Evolutionary conservation across 1,140 invertebrate species (phyloP).

Genomic region (Drosophila burlai): DNA sequence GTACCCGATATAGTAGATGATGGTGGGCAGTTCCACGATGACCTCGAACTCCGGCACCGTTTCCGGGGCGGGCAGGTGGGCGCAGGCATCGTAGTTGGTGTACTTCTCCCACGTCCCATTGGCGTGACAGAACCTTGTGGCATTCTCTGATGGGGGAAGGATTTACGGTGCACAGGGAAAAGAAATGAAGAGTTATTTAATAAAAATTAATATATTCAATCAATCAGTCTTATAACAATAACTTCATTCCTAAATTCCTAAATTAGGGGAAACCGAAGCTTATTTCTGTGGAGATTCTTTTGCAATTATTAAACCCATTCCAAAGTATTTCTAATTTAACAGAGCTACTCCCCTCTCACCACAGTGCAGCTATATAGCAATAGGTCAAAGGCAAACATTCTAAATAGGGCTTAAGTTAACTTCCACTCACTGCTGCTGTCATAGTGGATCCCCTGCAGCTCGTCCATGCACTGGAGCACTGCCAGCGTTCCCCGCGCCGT

Average conservation of each 20-base stretch:
- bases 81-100: slow-evolving; percentile 85
- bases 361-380: not conserved
- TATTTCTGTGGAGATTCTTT: not conserved
- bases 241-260: too few relatives aligned
- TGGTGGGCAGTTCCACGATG: slow-evolving; percentile 85
- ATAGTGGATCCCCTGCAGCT: slow-evolving; percentile 91
- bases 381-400: slow-evolving; percentile 22
- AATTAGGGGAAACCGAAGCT: too few relatives aligned
- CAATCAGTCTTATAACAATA: too few relatives aligned
- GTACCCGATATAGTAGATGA: slow-evolving; percentile 85
- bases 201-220: too few relatives aligned
- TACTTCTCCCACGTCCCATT: slow-evolving; percentile 86
- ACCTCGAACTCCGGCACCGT: slow-evolving; percentile 78
- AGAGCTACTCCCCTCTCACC: not conserved
- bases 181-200: not conserved
- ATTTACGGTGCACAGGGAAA: not conserved
- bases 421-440: slow-evolving; percentile 89
- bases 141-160: slow-evolving; percentile 75
- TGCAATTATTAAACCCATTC: not conserved
- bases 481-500: slow-evolving; percentile 88
- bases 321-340: too few relatives aligned
- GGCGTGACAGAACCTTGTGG: slow-evolving; percentile 83
- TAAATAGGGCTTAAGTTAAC: not conserved
- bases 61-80: slow-evolving; percentile 75
- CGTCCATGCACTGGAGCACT: slow-evolving; percentile 90